phyloP scores from a whole-genome alignment of 2,797 vertebrate genomes.

The Sebastes baramenuke region DNA sequence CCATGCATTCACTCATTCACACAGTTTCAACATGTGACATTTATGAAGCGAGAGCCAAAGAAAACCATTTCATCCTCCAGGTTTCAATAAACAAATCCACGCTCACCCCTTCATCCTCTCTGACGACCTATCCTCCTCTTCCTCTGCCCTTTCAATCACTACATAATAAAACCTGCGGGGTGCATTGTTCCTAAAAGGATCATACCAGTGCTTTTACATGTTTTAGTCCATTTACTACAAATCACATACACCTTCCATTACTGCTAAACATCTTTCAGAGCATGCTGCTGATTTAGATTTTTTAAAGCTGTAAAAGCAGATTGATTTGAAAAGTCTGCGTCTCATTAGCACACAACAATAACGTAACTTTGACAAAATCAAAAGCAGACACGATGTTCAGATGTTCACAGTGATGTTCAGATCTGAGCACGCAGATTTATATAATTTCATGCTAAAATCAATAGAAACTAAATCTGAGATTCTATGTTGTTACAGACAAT shows the following conservation, averaged over 20 bases:
- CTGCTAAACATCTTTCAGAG: conserved; percentile 38
- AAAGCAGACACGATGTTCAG: conserved; percentile 43
- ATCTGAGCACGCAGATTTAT: conserved; percentile 10
- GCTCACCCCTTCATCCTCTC: conserved; percentile 10
- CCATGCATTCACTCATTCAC: conserved; percentile 33
- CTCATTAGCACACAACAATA: conserved; percentile 61
- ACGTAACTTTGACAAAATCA: conserved; percentile 35
- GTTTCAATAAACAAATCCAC: conserved; percentile 57
- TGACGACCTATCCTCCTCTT: conserved; percentile 37
- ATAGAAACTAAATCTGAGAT: not conserved
- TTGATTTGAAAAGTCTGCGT: conserved; percentile 47
- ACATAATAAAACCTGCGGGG: conserved; percentile 53
- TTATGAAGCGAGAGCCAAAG: conserved; percentile 77
- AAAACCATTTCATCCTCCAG: conserved; percentile 70
- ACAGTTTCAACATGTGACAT: conserved; percentile 69
- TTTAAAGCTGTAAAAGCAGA: conserved; percentile 43
- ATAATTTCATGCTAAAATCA: conserved; percentile 16
- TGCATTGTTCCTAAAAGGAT: conserved; percentile 31
- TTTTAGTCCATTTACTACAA: conserved; percentile 38
- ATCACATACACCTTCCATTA: conserved; percentile 39
- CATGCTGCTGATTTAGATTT: conserved; percentile 29
- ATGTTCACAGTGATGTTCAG: conserved; percentile 13
- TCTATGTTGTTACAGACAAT: not conserved
- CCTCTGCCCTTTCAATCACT: conserved; percentile 50
- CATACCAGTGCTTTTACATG: conserved; percentile 30